phyloP scores from a whole-genome alignment of 2,888 invertebrate species.

The Steromphala cineraria region DNA sequence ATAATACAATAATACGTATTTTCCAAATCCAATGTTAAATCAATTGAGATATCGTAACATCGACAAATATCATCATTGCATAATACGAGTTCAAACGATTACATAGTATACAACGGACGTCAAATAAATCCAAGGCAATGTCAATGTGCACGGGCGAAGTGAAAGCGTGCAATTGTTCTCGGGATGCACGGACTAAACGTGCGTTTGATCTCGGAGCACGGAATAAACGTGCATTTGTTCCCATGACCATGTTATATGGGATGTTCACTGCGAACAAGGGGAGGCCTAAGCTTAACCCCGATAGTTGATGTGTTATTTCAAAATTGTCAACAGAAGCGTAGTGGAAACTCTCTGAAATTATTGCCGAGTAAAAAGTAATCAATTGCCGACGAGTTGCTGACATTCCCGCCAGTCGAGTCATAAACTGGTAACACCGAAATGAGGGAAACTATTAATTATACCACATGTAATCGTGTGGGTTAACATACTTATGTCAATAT shows the following conservation, averaged over 20 bases:
- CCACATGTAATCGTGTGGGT: too few relatives aligned
- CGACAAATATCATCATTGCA: too few relatives aligned
- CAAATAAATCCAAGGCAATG: not conserved
- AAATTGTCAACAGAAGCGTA: not conserved
- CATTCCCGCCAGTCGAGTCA: not conserved
- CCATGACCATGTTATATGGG: not conserved
- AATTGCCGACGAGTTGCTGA: not conserved
- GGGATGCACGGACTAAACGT: not conserved
- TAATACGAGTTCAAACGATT: too few relatives aligned
- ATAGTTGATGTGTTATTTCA: not conserved
- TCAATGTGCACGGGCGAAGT: not conserved
- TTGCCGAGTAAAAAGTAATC: not conserved
- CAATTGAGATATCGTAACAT: too few relatives aligned
- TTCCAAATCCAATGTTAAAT: too few relatives aligned
- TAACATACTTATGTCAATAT: too few relatives aligned
- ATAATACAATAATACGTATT: too few relatives aligned
- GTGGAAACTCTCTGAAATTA: not conserved
- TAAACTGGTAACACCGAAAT: too few relatives aligned
- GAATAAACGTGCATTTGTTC: not conserved
- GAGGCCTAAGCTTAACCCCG: not conserved
- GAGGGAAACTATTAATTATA: too few relatives aligned
- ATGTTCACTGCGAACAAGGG: not conserved
- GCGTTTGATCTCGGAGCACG: not conserved
- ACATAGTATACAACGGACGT: not conserved
- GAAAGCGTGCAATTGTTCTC: not conserved